These are phyloP conservation scores for Chymomyza amoena DNA, from an alignment of 2,888 invertebrate species.

Conservation along the genomic window DNA sequence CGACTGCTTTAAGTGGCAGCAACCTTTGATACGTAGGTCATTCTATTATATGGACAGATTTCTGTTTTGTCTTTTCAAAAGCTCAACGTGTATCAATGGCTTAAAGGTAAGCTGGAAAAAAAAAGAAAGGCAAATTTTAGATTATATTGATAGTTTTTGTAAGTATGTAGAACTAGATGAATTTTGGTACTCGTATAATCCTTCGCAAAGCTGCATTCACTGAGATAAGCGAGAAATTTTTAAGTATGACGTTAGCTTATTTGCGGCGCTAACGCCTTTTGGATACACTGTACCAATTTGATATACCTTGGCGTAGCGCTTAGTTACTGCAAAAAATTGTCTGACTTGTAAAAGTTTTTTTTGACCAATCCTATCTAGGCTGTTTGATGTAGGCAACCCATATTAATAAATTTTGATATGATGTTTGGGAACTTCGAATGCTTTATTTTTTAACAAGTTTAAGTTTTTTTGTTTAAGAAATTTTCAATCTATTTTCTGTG, in stretches of 20 bases:
- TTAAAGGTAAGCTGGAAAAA: background rate
- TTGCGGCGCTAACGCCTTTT: too few relatives aligned
- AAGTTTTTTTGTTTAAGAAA: too few relatives aligned
- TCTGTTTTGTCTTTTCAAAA: background rate
- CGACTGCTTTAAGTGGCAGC: background rate
- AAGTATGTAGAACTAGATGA: background rate
- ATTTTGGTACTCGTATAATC: conserved; percentile 19
- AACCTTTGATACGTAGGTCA: background rate
- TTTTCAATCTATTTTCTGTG: too few relatives aligned
- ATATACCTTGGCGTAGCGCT: too few relatives aligned
- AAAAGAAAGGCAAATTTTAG: background rate
- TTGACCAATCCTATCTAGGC: too few relatives aligned
- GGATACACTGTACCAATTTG: too few relatives aligned
- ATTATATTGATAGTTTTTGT: background rate
- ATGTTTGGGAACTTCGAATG: too few relatives aligned
- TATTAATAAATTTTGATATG: too few relatives aligned
- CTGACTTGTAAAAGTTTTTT: too few relatives aligned
- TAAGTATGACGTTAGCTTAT: background rate
- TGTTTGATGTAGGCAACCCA: too few relatives aligned
- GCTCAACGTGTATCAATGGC: background rate
- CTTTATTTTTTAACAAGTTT: too few relatives aligned
- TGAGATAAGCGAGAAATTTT: background rate
- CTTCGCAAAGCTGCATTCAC: conserved; percentile 24
- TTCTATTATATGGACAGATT: background rate
- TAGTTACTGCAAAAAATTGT: too few relatives aligned